Evolutionary conservation across 1,140 invertebrate species (phyloP).

Genomic region (Zaprionus ghesquierei): DNA sequence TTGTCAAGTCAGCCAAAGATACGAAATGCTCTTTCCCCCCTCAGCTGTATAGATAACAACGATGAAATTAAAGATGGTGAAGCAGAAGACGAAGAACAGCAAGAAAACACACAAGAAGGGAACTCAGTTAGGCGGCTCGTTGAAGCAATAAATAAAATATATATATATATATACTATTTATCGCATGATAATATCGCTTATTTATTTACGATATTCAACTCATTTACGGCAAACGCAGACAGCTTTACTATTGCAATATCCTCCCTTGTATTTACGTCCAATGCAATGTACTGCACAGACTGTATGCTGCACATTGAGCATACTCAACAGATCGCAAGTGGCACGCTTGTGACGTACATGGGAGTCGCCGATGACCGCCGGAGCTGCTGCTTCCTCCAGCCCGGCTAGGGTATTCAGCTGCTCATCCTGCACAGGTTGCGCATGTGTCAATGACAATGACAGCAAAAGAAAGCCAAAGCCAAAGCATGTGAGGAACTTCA

Average conservation of each 20-base stretch:
- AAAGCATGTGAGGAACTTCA: neutral
- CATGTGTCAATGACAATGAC: neutral
- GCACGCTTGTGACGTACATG: conserved; percentile 62
- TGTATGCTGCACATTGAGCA: conserved; percentile 52
- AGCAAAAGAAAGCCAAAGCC: neutral
- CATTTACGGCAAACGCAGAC: conserved; percentile 65
- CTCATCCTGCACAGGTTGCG: neutral
- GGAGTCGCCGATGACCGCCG: neutral
- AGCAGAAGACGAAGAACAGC: neutral
- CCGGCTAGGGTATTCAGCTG: neutral
- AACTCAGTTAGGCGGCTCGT: conserved; percentile 39
- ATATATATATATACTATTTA: conserved; percentile 17
- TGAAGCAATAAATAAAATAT: conserved; percentile 46
- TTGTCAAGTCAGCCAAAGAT: conserved; percentile 41
- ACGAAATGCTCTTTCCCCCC: conserved; percentile 25
- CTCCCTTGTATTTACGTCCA: conserved; percentile 45
- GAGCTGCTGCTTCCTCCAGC: neutral
- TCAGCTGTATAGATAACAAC: conserved; percentile 12
- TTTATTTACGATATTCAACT: neutral
- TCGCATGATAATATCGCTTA: neutral
- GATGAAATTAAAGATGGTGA: neutral
- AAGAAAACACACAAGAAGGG: conserved; percentile 7
- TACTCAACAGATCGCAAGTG: conserved; percentile 69
- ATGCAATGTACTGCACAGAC: conserved; percentile 69
- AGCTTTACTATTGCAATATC: conserved; percentile 58